Evolutionary conservation across 2,113 vertebrate genomes (phyloP), one percentile per base, ranked within the genome.

Genomic region (Psittacara wagleri): DNA sequence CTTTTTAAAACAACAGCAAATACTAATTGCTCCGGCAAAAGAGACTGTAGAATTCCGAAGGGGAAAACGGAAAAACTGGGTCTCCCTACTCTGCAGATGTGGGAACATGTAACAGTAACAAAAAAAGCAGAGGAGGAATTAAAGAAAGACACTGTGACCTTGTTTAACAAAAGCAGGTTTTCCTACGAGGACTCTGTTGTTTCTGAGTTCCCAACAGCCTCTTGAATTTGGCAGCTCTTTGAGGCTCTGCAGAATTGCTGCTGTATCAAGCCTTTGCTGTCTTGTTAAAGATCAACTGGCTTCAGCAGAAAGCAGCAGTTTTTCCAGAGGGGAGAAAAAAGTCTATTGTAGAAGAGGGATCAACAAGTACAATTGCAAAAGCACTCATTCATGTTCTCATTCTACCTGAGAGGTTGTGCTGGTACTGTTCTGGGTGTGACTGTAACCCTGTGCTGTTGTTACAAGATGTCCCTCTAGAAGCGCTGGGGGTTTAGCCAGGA

Each of bases 1-100:
- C 79, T 74, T 94, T 94, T 92, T 96, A 73, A 92, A 94, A 92
- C 89, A 95, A 92, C 94, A 96, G 92, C 92, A 97, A 96, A 90
- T 78, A 83, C 83, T 97, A 92, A 95, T 96, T 96, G 88, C 77
- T 92, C 6, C 43, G 87, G 77, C 63, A 41, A 81, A 91, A 91
- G 51, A 92, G 55, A 16, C 76, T 67, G 59, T 57, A 16, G 80
- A 74, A 94, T 94, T 96, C 94, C 95, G 51, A 70, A 62, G 74
- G 68, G 83, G 68, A 33, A 49, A 81, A 28, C 49, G 66, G 79
- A 20, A 55, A 54, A 66, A 88, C 77, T 74, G 80, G 69, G 57
- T 83, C 63, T 90, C 84, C 85, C 28, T 84, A 9, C 37, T 16
- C 52, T 79, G 82, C 72, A 66, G 27, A 43, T 64, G 61, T 57